Percentiles rank a stretch among this genome's conserved stretches.
Evolutionary conservation across 2,888 invertebrate species (phyloP).

Genomic region (Drosophila subquinaria): DNA sequence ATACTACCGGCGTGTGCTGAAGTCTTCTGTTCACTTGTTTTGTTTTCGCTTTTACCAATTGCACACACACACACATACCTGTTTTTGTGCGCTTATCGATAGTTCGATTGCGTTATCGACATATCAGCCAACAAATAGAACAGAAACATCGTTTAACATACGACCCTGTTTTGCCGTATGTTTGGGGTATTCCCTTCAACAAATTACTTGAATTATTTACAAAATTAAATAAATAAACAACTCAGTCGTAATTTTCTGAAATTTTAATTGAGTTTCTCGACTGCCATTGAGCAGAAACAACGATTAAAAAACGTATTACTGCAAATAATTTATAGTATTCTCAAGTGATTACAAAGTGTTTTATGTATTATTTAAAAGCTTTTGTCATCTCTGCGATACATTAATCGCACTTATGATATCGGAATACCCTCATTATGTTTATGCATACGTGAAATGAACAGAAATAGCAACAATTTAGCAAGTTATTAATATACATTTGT

Average conservation of each 20-base stretch:
- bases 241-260: too few species aligned
- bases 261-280: too few species aligned
- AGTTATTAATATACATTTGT: slow-evolving; percentile 12
- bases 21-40: slow-evolving; percentile 9
- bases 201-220: background rate
- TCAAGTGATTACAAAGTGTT: too few species aligned
- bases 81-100: slow-evolving; percentile 39
- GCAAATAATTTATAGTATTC: too few species aligned
- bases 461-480: slow-evolving; percentile 10
- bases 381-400: too few species aligned
- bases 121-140: background rate
- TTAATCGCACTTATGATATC: too few species aligned
- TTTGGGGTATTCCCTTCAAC: background rate
- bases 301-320: too few species aligned
- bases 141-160: background rate
- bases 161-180: background rate
- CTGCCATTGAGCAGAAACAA: too few species aligned
- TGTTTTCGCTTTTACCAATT: slow-evolving; percentile 19
- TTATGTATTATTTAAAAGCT: too few species aligned
- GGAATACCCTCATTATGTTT: slow-evolving; percentile 5
- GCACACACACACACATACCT: slow-evolving; percentile 25
- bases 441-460: background rate
- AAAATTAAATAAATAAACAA: too few species aligned
- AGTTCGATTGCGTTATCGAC: slow-evolving; percentile 29
- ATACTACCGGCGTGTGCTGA: background rate